phyloP scores from a whole-genome alignment of 2,113 vertebrate genomes.

The Climacteris rufus region DNA sequence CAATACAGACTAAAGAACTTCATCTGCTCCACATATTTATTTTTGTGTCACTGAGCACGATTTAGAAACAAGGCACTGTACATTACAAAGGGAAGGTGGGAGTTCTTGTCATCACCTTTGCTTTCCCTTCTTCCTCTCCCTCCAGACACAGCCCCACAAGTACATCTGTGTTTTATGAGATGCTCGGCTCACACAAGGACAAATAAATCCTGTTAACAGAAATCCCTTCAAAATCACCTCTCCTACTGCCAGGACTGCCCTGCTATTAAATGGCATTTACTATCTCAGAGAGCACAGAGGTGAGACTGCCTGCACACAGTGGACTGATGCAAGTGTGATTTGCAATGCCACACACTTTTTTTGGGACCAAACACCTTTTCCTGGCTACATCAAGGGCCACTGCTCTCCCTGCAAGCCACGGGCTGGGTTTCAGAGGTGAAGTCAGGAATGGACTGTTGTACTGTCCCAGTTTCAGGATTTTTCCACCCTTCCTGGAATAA shows the following conservation, averaged over 20 bases:
- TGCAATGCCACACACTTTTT: neutral
- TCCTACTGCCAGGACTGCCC: neutral
- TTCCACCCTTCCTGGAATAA: neutral
- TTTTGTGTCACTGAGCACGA: neutral
- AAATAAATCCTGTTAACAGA: neutral
- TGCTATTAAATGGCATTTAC: neutral
- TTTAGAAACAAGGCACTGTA: neutral
- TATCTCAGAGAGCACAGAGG: neutral
- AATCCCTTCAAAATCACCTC: neutral
- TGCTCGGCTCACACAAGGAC: neutral
- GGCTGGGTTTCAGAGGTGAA: neutral
- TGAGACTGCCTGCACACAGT: neutral
- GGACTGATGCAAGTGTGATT: neutral
- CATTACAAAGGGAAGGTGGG: neutral
- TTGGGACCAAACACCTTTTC: neutral
- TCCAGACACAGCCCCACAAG: neutral
- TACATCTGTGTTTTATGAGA: fast-evolving
- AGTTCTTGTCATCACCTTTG: neutral
- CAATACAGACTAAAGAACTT: neutral
- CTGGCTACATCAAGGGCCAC: neutral
- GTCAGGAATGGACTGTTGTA: neutral
- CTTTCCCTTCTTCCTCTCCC: neutral
- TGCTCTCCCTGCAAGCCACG: neutral
- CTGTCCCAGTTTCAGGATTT: neutral
- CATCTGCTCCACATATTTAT: neutral